These are phyloP conservation scores for Stenchaetothrips biformis DNA, from an alignment of 2,888 invertebrate genomes.

Conservation along the genomic window DNA sequence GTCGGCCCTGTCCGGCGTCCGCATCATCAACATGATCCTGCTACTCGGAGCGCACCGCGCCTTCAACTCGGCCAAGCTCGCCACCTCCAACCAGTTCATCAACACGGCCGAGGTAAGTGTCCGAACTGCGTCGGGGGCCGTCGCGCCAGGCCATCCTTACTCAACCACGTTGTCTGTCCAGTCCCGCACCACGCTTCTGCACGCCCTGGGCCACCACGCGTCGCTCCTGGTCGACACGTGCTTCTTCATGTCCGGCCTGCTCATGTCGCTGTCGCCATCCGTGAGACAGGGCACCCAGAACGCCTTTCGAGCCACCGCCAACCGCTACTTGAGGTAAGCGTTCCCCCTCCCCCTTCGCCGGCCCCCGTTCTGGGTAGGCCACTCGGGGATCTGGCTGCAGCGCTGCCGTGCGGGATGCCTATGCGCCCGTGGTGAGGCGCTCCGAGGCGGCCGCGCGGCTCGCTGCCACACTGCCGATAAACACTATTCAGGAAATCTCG, in stretches of 20 bases:
- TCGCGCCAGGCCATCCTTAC: neutral
- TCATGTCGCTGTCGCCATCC: slow-evolving; percentile 37
- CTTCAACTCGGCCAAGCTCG: neutral
- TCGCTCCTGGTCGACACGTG: slow-evolving; percentile 40
- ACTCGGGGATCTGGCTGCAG: neutral
- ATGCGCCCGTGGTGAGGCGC: neutral
- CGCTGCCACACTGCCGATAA: neutral
- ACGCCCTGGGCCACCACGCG: slow-evolving; percentile 36
- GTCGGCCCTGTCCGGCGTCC: neutral
- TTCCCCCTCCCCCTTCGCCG: neutral
- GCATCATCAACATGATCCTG: neutral
- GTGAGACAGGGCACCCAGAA: slow-evolving; percentile 35
- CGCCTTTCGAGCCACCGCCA: slow-evolving; percentile 37
- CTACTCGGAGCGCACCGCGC: neutral
- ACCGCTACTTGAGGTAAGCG: slow-evolving; percentile 38
- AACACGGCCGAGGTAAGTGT: neutral
- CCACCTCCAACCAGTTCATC: slow-evolving; percentile 10
- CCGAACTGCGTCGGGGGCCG: neutral
- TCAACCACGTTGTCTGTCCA: neutral
- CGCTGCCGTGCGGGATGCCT: slow-evolving; percentile 1
- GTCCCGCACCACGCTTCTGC: neutral
- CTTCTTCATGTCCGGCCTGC: slow-evolving; percentile 39
- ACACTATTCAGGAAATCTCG: neutral
- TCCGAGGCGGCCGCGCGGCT: neutral
- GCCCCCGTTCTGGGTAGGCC: no score